phyloP scores from a whole-genome alignment of 2,797 vertebrate species.

The Coregonus ussuriensis region DNA sequence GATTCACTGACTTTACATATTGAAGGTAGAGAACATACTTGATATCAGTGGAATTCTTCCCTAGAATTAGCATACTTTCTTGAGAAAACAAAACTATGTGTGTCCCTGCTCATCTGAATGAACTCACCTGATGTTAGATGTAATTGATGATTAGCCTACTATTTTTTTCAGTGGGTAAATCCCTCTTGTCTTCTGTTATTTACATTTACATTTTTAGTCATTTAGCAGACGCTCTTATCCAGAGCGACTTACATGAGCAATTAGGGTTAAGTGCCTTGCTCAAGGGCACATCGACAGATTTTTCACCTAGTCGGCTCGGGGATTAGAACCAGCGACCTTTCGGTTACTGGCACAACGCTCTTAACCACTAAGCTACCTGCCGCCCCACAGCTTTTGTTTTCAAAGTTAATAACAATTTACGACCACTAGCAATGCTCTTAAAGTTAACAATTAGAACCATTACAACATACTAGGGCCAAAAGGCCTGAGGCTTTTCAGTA shows the following conservation, averaged over 20 bases:
- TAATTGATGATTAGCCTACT: background rate
- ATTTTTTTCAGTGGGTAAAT: slow-evolving; percentile 5
- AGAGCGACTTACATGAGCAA: too few relatives aligned
- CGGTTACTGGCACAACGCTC: too few relatives aligned
- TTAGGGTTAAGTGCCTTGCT: too few relatives aligned
- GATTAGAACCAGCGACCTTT: too few relatives aligned
- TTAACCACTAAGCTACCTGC: too few relatives aligned
- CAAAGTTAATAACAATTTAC: background rate
- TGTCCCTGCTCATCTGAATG: too few relatives aligned
- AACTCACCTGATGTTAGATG: too few relatives aligned
- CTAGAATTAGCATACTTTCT: background rate
- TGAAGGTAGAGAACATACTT: background rate
- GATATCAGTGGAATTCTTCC: slow-evolving; percentile 20
- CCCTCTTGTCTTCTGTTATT: background rate
- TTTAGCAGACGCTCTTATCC: too few relatives aligned
- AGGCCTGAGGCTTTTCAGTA: slow-evolving; percentile 46
- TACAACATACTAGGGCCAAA: slow-evolving; percentile 24
- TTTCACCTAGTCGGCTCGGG: too few relatives aligned
- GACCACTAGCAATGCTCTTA: background rate
- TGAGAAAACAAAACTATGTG: background rate
- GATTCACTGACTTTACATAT: slow-evolving; percentile 6
- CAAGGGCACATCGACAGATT: too few relatives aligned
- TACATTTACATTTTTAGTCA: background rate
- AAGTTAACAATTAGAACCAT: slow-evolving; percentile 41
- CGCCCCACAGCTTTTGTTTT: background rate